Evolutionary conservation across 1,140 invertebrate species (phyloP), one percentile per base, ranked within the genome.

Genomic region (Drosophila teissieri): DNA sequence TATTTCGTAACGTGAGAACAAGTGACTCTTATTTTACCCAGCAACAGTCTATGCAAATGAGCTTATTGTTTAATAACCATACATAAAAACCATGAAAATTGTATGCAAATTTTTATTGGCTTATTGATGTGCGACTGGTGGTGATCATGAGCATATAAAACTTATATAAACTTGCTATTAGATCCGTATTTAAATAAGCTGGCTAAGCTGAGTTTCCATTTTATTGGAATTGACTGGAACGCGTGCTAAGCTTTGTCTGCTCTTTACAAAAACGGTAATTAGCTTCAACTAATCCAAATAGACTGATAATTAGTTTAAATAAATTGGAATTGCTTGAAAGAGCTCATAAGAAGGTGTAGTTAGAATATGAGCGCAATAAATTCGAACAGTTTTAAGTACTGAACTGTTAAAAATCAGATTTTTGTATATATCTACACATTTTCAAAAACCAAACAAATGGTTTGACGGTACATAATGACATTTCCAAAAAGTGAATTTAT

Each of bases 1-100:
- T 63, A 72, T 82, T 72, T 84, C 80, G 76, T 73, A 88, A 76
- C 73, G 75, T 81, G 73, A 78, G 74, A 85, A 75, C 48, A 69
- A 67, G 63, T 8, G 24, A 52, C 17, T 54, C 7, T 40, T 40
- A 40, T 22, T 19, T 17, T n/a, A 36, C 69, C 49, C 46, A 49
- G 49, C 68, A 80, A 88, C 63, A 73, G 37, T 39, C 4, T 39
- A 82, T 88, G 84, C 84, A 78, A 88, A 89, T 88, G 24, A 31
- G 57, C 70, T 77, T 48, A 89, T 89, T 88, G 84, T 88, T 78
- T 86, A 73, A 78, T 80, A 58, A 45, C 58, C 60, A 48, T 45
- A 51, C 68, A 54, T 45, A 69, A 62, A 61, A 54, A 48, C 57
- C 44, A 49, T 70, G 44, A 62, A 81, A 78, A 69, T 78, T 67